Evolutionary conservation across 2,888 invertebrate genomes (phyloP).

Genomic region (Agrypnus murinus): DNA sequence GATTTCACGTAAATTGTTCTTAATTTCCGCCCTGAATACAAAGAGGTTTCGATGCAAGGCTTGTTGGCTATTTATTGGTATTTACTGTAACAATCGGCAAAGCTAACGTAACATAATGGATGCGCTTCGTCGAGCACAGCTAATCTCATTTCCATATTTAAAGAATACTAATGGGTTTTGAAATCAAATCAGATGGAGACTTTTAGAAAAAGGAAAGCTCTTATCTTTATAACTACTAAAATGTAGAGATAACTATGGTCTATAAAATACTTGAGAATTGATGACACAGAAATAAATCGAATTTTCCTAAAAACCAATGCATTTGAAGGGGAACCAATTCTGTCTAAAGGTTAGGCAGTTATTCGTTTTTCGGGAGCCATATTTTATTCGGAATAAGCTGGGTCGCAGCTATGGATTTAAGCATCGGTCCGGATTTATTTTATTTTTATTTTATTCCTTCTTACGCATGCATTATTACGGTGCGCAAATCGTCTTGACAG

Average conservation of each 20-base stretch:
- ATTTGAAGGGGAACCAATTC: conserved; percentile 36
- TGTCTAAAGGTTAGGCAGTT: conserved; percentile 39
- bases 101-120: not conserved
- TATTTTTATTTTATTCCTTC: conserved; percentile 34
- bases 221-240: not conserved
- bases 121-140: not conserved
- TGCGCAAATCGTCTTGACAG: conserved; percentile 27
- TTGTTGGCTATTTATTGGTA: conserved; percentile 16
- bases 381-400: conserved; percentile 41
- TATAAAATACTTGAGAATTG: conserved; percentile 26
- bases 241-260: not conserved
- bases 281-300: conserved; percentile 36
- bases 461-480: conserved; percentile 20
- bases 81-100: not conserved
- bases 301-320: conserved; percentile 37
- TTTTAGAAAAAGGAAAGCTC: no score
- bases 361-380: conserved; percentile 39
- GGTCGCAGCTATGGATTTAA: conserved; percentile 42
- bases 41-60: conserved; percentile 19
- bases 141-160: not conserved
- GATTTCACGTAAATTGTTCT: conserved; percentile 35
- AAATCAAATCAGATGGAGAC: no score
- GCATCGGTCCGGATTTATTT: conserved; percentile 34
- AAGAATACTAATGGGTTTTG: not conserved
- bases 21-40: conserved; percentile 40